These are phyloP conservation scores for Rhizomys pruinosus DNA, from an alignment of 2,113 vertebrate species.

Conservation along the genomic window DNA sequence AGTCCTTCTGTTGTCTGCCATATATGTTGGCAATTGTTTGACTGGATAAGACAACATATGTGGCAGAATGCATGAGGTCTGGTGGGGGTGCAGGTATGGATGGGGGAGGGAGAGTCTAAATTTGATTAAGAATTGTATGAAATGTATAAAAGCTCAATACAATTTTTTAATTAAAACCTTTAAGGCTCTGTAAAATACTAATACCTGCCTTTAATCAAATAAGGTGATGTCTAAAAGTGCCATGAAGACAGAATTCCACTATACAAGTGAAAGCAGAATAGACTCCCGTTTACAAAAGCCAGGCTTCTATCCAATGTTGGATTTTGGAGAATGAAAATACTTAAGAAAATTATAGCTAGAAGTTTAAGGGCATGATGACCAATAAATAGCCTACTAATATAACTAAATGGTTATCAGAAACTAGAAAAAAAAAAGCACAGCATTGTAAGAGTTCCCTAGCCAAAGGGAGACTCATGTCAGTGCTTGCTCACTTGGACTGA, in stretches of 20 bases:
- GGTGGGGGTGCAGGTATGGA: no score
- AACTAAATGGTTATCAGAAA: constrained; percentile 5
- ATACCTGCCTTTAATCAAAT: background rate
- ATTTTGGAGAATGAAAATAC: background rate
- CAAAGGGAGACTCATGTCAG: background rate
- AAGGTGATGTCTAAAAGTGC: background rate
- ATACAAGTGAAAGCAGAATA: background rate
- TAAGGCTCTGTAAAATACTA: background rate
- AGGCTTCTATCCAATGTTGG: background rate
- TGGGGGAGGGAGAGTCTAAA: no score
- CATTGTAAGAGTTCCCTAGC: background rate
- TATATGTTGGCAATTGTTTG: no score
- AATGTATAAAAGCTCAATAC: no score
- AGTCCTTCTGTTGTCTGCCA: no score
- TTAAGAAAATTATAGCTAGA: background rate
- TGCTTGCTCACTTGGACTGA: background rate
- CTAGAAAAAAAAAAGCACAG: background rate
- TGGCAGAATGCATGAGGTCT: no score
- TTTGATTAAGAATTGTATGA: no score
- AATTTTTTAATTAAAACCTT: no score
- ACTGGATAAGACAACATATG: no score
- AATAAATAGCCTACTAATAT: background rate
- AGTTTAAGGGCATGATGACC: background rate
- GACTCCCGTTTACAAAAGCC: background rate
- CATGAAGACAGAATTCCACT: background rate